A percentile compares a stretch with the other conserved stretches of the same genome.
Conservation (phyloP, 2,888 invertebrate genomes). For the Quadriops clusia region DNA sequence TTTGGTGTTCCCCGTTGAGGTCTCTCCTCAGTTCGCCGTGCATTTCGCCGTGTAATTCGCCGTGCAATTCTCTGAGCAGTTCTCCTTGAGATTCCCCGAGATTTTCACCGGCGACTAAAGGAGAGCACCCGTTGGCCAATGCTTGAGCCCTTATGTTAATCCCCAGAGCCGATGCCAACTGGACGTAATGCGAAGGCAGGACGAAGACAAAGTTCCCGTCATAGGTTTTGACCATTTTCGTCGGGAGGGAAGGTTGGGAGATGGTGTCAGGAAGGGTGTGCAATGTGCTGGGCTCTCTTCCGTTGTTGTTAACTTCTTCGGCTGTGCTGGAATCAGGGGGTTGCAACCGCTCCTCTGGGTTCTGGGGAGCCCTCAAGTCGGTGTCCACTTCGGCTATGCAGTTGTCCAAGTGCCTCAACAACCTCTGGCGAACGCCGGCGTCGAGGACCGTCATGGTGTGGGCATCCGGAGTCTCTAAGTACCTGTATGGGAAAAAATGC, state of each 20-base stretch:
- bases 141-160: constrained; percentile 32
- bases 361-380: constrained; percentile 29
- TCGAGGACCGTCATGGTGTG: constrained; percentile 46
- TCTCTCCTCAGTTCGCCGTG: constrained; percentile 11
- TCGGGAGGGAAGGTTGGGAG: constrained; percentile 29
- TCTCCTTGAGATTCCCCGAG: constrained; percentile 14
- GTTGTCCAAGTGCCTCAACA: constrained; percentile 47
- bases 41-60: too few relatives aligned
- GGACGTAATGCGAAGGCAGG: constrained; percentile 49
- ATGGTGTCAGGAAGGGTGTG: constrained; percentile 6
- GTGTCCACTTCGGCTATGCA: constrained; percentile 50
- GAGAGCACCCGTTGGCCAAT: constrained; percentile 15
- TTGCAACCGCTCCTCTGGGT: constrained; percentile 25
- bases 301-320: constrained; percentile 31
- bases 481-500: too few relatives aligned
- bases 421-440: constrained; percentile 44
- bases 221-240: constrained; percentile 43
- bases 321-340: constrained; percentile 36
- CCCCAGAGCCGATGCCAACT: constrained; percentile 42
- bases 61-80: background rate
- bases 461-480: constrained; percentile 49
- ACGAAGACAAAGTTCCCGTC: constrained; percentile 51
- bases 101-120: constrained; percentile 17
- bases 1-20: too few relatives aligned
- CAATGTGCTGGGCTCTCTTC: constrained; percentile 23